Base-by-base conservation (phyloP, 1,140 invertebrate genomes). In the Nautilus pompilius region DNA sequence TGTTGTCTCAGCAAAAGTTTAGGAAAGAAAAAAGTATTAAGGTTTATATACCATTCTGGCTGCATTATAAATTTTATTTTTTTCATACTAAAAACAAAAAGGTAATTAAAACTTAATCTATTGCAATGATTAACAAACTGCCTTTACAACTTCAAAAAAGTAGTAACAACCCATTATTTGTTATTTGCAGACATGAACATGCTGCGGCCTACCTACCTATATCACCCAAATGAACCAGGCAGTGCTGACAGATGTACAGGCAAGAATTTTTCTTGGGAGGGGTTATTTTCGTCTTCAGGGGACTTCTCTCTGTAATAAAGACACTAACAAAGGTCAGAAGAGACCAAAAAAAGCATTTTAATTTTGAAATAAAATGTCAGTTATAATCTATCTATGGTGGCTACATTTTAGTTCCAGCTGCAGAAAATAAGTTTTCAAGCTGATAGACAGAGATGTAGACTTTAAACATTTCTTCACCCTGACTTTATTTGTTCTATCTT, bases 171-270 rank as follows among this genome's bases (percentile, higher is more conserved):
- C n/a, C n/a, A n/a, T n/a, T n/a, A n/a, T n/a, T n/a, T n/a, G n/a
- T n/a, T n/a, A n/a, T n/a, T n/a, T n/a, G n/a, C n/a, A n/a, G n/a
- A n/a, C n/a, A n/a, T n/a, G n/a, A n/a, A n/a, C n/a, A 3, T 46
- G 24, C 3, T 46, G 45, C 45, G n/a, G 24, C 3, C 13, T 49
- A 53, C 64, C 57, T 70, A 83, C 83, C 82, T 41, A 94, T 87
- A 79, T 93, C 92, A 4, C 92, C 92, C 13, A 93, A 84, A 81
- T 93, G 92, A 46, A 94, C 91, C 28, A 93, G 85, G 78, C 91
- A 93, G 80, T 93, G 90, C 72, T 93, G 91, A 75, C 90, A 91
- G 58, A 92, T 89, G 76, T 93, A 93, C 59, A 90, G 86, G 74
- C 90, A 91, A 3, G 90, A 91, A 30, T 86, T 88, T 62, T 87